Base-by-base conservation (phyloP, 1,140 invertebrate species). In the Pogonognathellus flavescens region DNA sequence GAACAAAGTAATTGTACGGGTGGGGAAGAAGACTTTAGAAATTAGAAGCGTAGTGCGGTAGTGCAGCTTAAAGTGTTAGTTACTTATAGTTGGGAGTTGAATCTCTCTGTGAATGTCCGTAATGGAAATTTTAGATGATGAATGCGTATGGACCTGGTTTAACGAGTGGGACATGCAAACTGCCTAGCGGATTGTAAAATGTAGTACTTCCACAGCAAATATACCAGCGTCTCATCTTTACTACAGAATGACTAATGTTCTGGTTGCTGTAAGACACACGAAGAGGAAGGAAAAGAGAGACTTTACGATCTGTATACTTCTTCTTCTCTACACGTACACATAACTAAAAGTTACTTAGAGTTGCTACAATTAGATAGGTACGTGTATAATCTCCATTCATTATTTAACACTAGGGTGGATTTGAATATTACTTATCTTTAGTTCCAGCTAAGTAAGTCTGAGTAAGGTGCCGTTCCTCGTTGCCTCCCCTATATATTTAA, bases 331-430 rank as follows among this genome's bases (percentile, higher is more conserved):
- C 14, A 25, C 25, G 8, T 25, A 66, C 25, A 66, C 22, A 60
- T 9, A 50, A 16, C 9, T n/a, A 80, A 31, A 41, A 52, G 49
- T 20, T 50, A 50, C 9, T 50, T 10, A 41, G 25, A 80, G 16
- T 16, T 9, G 49, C 72, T 80, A 52, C 50, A 80, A 49, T 50
- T 80, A 80, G 7, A 31, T 18, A 13, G 18, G 18, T 52, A 80
- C 72, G 49, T 16, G 72, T 80, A 52, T 80, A 80, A 80, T 80
- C 72, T 80, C 41, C 72, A 80, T 80, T 50, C 72, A 80, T 80
- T 80, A 80, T 80, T 80, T 49, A 80, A 80, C 72, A 80, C 41
- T 49, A 52, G 72, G 31, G 50, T 66, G 62, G 62, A 66, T 66
- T 66, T 66, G 62, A 66, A 66, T 66, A 66, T 66, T 66, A 66